Evolutionary conservation across 1,140 invertebrate species (phyloP).

Genomic region (Pararge aegeria): DNA sequence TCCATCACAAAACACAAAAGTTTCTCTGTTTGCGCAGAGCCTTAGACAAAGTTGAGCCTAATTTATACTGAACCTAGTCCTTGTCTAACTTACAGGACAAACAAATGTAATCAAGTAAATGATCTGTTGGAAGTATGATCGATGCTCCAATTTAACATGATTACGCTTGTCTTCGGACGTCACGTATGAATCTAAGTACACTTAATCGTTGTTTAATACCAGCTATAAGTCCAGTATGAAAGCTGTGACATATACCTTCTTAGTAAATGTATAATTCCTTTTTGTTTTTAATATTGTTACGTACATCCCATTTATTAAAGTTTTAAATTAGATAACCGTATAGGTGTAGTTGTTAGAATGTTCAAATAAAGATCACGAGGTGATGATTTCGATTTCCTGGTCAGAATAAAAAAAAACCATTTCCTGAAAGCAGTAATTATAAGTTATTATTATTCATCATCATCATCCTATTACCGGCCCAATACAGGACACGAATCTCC

Average conservation of each 20-base stretch:
- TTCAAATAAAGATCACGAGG: no score
- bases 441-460: no score
- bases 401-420: no score
- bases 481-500: no score
- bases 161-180: conserved; percentile 19
- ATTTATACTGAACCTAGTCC: conserved; percentile 38
- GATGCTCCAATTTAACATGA: conserved; percentile 28
- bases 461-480: no score
- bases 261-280: background rate
- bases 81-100: conserved; percentile 33
- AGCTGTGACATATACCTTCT: background rate
- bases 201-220: background rate
- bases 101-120: conserved; percentile 36
- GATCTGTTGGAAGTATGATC: conserved; percentile 31
- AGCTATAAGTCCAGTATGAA: no score
- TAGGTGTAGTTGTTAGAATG: no score
- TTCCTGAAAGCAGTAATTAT: no score
- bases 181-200: background rate
- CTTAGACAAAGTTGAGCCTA: conserved; percentile 32
- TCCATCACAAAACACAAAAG: background rate
- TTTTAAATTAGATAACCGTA: no score
- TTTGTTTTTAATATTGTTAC: background rate
- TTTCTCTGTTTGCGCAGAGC: background rate
- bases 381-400: no score
- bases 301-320: no score